Evolutionary conservation across 2,888 invertebrate species (phyloP).

Genomic region (Hydraecia micacea): DNA sequence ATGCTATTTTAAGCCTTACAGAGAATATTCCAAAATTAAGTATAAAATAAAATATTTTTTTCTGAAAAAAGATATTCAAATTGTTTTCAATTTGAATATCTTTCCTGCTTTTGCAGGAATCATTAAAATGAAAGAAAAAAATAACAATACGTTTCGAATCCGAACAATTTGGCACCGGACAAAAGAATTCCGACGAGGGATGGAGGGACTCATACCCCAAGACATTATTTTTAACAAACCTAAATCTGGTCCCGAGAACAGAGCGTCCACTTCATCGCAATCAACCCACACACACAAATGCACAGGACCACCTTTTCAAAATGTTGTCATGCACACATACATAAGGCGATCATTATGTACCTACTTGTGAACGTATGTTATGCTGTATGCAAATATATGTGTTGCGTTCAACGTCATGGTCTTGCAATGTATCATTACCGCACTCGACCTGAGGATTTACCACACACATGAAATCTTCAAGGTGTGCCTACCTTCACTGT

Average conservation of each 20-base stretch:
- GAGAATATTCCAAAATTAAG: neutral
- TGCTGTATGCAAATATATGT: slow-evolving; percentile 42
- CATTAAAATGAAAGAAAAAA: slow-evolving; percentile 36
- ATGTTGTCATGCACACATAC: slow-evolving; percentile 17
- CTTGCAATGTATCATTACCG: slow-evolving; percentile 34
- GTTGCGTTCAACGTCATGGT: slow-evolving; percentile 30
- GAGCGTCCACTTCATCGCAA: slow-evolving; percentile 44
- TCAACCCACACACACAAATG: slow-evolving; percentile 57
- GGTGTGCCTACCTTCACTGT: slow-evolving; percentile 18
- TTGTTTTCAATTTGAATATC: too few species aligned
- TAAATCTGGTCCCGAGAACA: slow-evolving; percentile 31
- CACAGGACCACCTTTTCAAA: slow-evolving; percentile 9
- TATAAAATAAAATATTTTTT: slow-evolving; percentile 13
- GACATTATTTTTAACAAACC: slow-evolving; percentile 63
- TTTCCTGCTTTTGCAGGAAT: too few species aligned
- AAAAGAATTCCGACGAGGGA: slow-evolving; percentile 52
- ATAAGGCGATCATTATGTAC: neutral
- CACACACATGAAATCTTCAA: slow-evolving; percentile 5
- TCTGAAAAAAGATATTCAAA: slow-evolving; percentile 15
- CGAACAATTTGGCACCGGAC: slow-evolving; percentile 51
- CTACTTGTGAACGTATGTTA: slow-evolving; percentile 1
- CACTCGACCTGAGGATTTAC: neutral
- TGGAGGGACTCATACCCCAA: slow-evolving; percentile 44
- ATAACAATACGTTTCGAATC: slow-evolving; percentile 43
- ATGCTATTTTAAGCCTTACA: neutral